Base-by-base conservation (phyloP, 2,797 vertebrate genomes). In the Myotis myotis region DNA sequence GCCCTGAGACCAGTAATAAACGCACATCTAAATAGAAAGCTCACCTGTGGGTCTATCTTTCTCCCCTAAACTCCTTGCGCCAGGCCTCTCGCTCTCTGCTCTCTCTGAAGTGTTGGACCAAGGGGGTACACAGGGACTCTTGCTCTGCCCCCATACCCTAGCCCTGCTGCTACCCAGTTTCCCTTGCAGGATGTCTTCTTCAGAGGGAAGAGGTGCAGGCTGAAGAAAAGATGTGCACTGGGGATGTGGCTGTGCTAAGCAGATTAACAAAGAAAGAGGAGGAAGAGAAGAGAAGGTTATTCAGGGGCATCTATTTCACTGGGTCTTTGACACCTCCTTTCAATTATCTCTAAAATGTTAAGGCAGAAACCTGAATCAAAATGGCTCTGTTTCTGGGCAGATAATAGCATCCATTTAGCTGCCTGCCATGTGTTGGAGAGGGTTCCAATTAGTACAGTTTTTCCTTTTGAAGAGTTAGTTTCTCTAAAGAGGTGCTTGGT, bases 301-400 rank as follows among this genome's bases (percentile, higher is more conserved):
- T 75, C 60, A 44, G 0, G 25, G 64, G 10, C 57, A 82, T 68
- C 38, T 8, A 20, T 87, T 55, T 89, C 36, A 57, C 28, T 17
- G 33, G 23, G 3, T 70, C 47, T 66, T 93, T 84, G 75, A 91
- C 95, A 70, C n/a, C 33, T 17, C n/a, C 12, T 91, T 84, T 92
- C 41, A 28, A 4, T 89, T 68, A 51, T 84, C 81, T 75, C 53
- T 76, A 76, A 92, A 91, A 53, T 16, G 3, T 47, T 28, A 57
- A 88, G 44, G 4, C 11, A 2, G 41, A 60, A 25, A 1, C 16
- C 41, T 0, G 23, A 53, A 36, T 62, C 11, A 68, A 71, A 66
- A 30, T 1, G 28, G 33, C 49, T 60, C 12, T 60, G 57, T 66
- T 75, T 81, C 38, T 13, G 47, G 47, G n/a, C 74, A 20, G 38